Evolutionary conservation across 2,888 invertebrate species (phyloP).

Genomic region (Ophioninae sp.): DNA sequence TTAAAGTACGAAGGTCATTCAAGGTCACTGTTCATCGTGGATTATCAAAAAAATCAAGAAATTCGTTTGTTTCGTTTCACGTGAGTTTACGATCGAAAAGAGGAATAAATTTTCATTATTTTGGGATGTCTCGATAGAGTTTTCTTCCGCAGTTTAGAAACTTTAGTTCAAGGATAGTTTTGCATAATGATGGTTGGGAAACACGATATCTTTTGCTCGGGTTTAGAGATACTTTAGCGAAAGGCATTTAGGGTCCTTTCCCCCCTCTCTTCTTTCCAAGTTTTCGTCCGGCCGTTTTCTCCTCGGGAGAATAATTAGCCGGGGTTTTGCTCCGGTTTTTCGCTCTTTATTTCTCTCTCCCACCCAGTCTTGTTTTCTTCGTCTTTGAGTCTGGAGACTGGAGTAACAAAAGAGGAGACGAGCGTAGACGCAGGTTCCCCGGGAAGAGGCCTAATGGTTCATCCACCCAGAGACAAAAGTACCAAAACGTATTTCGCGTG

Average conservation of each 20-base stretch:
- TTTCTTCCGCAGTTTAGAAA: constrained; percentile 12
- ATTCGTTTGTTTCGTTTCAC: too few relatives aligned
- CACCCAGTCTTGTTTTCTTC: constrained; percentile 21
- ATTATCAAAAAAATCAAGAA: constrained; percentile 70
- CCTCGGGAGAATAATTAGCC: constrained; percentile 74
- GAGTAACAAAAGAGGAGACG: constrained; percentile 37
- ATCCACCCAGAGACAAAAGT: constrained; percentile 40
- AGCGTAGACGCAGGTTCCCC: constrained; percentile 6
- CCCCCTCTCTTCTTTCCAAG: constrained; percentile 24
- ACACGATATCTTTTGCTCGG: constrained; percentile 34
- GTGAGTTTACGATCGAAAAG: too few relatives aligned
- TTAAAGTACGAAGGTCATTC: constrained; percentile 15
- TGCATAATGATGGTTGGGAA: constrained; percentile 34
- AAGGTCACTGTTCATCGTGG: constrained; percentile 71
- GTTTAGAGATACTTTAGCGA: background rate
- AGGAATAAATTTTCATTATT: too few relatives aligned
- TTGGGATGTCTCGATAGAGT: constrained; percentile 58
- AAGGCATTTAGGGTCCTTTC: background rate
- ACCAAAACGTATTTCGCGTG: background rate
- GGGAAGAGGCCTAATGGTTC: constrained; percentile 45
- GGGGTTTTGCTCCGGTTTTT: constrained; percentile 69
- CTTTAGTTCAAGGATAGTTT: constrained; percentile 30
- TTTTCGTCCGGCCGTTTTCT: constrained; percentile 66
- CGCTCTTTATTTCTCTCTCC: constrained; percentile 29
- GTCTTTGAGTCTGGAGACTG: constrained; percentile 25